phyloP scores from a whole-genome alignment of 2,888 invertebrate species.

The Campaea margaritaria region DNA sequence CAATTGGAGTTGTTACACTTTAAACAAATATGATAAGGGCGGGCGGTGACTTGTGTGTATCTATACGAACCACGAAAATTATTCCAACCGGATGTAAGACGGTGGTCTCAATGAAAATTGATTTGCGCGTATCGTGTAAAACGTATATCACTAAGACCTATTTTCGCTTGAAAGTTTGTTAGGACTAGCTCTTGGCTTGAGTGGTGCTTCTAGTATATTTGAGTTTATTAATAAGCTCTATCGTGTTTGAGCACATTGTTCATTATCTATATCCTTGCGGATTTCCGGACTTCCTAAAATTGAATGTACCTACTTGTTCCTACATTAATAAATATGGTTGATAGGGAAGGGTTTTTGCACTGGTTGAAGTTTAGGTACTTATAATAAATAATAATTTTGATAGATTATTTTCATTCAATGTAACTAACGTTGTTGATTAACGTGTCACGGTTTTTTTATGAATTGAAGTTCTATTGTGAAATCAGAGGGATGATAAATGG shows the following conservation, averaged over 20 bases:
- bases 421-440: no score
- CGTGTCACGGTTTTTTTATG: no score
- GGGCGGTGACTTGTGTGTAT: slow-evolving; percentile 55
- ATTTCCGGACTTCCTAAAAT: slow-evolving; percentile 18
- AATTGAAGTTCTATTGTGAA: no score
- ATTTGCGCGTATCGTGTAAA: not conserved
- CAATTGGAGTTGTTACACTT: slow-evolving; percentile 58
- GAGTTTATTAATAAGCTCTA: slow-evolving; percentile 3
- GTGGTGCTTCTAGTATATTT: slow-evolving; percentile 8
- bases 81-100: slow-evolving; percentile 59
- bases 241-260: slow-evolving; percentile 7
- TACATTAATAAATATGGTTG: not conserved
- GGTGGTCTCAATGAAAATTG: slow-evolving; percentile 46
- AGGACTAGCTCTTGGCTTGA: not conserved
- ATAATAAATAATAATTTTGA: no score
- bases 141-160: slow-evolving; percentile 6
- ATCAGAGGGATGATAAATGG: no score
- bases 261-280: slow-evolving; percentile 17
- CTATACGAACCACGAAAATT: slow-evolving; percentile 50
- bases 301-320: not conserved
- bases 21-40: slow-evolving; percentile 64
- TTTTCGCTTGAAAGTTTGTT: slow-evolving; percentile 9
- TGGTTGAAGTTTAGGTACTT: no score
- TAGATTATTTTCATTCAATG: no score
- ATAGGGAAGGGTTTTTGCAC: not conserved